Base-by-base conservation (phyloP, 2,797 vertebrate species). In the Typhlichthys subterraneus region DNA sequence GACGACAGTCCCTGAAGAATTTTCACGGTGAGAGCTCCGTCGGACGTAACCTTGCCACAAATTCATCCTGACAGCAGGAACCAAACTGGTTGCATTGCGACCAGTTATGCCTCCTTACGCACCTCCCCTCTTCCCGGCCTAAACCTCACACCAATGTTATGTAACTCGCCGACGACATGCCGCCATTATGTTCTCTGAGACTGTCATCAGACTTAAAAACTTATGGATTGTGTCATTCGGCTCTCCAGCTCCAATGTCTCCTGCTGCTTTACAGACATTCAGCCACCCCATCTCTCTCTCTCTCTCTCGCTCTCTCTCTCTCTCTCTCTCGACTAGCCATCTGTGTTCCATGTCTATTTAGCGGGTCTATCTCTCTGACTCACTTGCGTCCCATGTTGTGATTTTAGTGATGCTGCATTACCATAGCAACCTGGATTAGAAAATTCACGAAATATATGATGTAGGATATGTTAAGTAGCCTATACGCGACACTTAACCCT, bases 61-160 rank as follows among this genome's bases (percentile, higher is more conserved):
- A 89, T 88, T 80, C 69, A 82, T 61, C 76, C 69, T 85, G 88
- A 88, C 88, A 89, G 84, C 84, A 85, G 78, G 78, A 85, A n/a
- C 33, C 7, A 4, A 48, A 85, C 78, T 86, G 76, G 75, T 71
- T 75, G 82, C 73, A 74, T 53, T 73, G 74, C 65, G 63, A 84
- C 79, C 77, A 78, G 76, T 47, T 38, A 38, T 38, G 33, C 33
- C 65, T 73, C 75, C 49, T 59, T 9, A 48, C 54, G 14, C 63
- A 47, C 59, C 79, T 82, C 73, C 67, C 71, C 76, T 78, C 80
- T 83, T 72, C 3, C 61, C 61, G 4, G 0, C 64, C 75, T 75
- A 72, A 81, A 85, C 77, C 76, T 76, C 56, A 53, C 65, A 75
- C 81, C 69, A 57, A 45, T 74, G 82, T 89, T 88, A 90, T 85